Conservation (phyloP, 2,888 invertebrate species). For the Dicyrtomina minuta region DNA sequence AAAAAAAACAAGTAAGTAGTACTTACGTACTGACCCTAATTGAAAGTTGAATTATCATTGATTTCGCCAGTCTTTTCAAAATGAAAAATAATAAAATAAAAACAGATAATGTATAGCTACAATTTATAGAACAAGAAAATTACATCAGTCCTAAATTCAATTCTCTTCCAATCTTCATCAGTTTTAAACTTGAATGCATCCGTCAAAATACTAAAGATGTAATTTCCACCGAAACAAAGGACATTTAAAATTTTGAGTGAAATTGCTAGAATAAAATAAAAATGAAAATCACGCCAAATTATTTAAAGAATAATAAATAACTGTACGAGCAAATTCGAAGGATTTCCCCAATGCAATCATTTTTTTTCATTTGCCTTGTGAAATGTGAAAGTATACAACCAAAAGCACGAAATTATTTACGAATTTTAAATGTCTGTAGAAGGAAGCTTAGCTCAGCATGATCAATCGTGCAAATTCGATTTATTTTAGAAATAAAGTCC, state of each 20-base stretch:
- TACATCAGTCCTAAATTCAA: conserved; percentile 57
- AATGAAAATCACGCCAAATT: too few species aligned
- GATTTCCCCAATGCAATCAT: not conserved
- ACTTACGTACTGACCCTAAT: too few species aligned
- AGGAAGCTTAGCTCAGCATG: conserved; percentile 38
- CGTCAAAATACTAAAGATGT: conserved; percentile 55
- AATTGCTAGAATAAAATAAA: too few species aligned
- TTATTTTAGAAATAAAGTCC: conserved; percentile 36
- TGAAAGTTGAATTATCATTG: too few species aligned
- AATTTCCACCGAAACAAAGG: conserved; percentile 56
- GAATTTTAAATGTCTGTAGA: conserved; percentile 18
- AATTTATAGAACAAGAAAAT: conserved; percentile 7
- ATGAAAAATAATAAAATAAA: too few species aligned
- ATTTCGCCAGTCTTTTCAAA: too few species aligned
- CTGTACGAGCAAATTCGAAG: too few species aligned
- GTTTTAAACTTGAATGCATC: conserved; percentile 57
- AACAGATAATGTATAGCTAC: not conserved
- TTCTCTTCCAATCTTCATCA: conserved; percentile 55
- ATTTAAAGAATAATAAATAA: too few species aligned
- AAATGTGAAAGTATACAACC: not conserved
- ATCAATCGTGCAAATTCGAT: conserved; percentile 54
- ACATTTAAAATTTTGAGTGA: too few species aligned
- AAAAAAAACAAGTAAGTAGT: too few species aligned
- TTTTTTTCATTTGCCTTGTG: not conserved
- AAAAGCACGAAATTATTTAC: conserved; percentile 14